Base-by-base conservation (phyloP, 2,113 vertebrate genomes). In the Hylia prasina region DNA sequence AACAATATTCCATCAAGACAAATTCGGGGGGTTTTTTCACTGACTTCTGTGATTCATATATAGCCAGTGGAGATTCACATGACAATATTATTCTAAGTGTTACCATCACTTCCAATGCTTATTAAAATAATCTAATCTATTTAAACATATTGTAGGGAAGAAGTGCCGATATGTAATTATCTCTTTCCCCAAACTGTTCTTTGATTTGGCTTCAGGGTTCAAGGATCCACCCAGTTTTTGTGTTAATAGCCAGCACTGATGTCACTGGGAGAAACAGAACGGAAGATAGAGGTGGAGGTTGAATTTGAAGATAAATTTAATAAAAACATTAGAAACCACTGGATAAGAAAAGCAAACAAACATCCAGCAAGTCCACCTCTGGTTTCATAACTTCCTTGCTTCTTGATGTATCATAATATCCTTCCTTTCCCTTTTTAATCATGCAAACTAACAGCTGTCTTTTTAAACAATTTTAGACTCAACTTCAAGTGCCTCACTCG, bases 301-400 rank as follows among this genome's bases (percentile, higher is more conserved):
- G 70, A 89, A 88, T 79, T 60, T 63, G 63, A 94, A 95, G 96
- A 97, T 95, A 94, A 97, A 94, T 85, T 87, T 47, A 96, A 95
- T 80, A 87, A 95, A 97, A 97, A 96, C 96, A 96, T 90, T 85
- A 90, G 81, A 89, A 89, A 77, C 30, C 30, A 58, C 51, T 77
- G 71, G 96, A 97, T 95, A 95, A 96, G 91, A 80, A 96, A 95
- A 91, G 79, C 63, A 97, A 97, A 97, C 84, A 97, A 97, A 95
- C 82, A 96, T 85, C 66, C 82, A 94, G 37, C 12, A 79, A 82
- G 42, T 95, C 78, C 54, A 90, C 54, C 64, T 93, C 78, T 87
- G 71, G 66, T 88, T 96, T 94, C 90, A 92, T 86, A 96, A 90
- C 71, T 95, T 94, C 57, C 87, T 82, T 85, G 39, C 73, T 91